Evolutionary conservation across 1,140 invertebrate genomes (phyloP), one percentile per base, ranked within the genome.

Genomic region (Anoplolepis gracilipes): DNA sequence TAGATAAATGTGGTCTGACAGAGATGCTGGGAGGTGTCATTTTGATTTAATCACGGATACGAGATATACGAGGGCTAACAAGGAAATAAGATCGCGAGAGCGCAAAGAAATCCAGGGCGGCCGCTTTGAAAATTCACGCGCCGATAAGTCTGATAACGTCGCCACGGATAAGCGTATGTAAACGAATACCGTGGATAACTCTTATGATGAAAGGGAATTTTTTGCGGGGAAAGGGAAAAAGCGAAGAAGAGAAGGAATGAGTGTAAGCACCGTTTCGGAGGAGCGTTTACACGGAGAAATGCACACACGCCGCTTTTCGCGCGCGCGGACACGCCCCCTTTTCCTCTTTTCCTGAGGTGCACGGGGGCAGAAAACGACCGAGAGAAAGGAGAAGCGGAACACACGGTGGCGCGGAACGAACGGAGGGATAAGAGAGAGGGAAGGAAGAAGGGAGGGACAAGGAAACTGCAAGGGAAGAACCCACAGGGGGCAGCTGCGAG

Each of bases 251-350:
- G 0, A 46, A 10, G 39, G 28, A 46, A 5, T 11, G 25, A 55
- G 33, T 11, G 72, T 59, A 64, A 46, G 46, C 69, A 28, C 25
- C 69, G 42, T 25, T 16, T 39, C 39, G 53, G 64, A 46, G 69
- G 22, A 76, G 39, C 76, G 85, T 84, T 90, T 90, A 90, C 75
- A 87, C 85, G 75, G 88, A 65, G 78, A 87, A 79, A 76, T 85
- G 79, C 75, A 87, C 88, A 89, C 81, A 89, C 88, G 75, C 16
- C 73, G 36, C 36, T 69, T 82, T 82, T 82, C 78, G 62, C 76
- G 64, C 55, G 42, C 28, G 69, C 87, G 64, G 88, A 90, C 88
- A 90, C 88, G 88, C 88, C 88, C 76, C 85, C 69, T 85, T 82
- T 79, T 55, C 84, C 65, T 69, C 62, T 62, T 79, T 55, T 86